Evolutionary conservation across 2,888 invertebrate genomes (phyloP), one percentile per base, ranked within the genome.

Genomic region (Drosophila mercatorum): DNA sequence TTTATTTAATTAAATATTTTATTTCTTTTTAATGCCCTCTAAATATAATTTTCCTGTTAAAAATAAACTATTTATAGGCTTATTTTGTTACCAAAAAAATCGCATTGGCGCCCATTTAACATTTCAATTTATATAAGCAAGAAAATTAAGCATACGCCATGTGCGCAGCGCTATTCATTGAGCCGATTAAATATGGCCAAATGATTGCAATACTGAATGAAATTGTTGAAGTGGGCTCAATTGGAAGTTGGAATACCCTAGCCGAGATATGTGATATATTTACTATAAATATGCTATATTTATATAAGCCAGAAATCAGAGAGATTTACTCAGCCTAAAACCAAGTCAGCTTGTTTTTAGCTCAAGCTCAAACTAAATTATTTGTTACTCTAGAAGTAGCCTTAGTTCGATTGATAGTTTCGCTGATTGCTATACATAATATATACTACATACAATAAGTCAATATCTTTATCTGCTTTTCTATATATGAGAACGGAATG

Each of bases 121-220:
- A 52, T 22, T 53, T 53, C 51, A 53, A 53, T 53, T 53, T 53
- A 53, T 26, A 28, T 38, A n/a, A 28, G 53, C 53, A 53, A 26
- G 22, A 28, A 38, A 40, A 26, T 26, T 43, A 56, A 70, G 41
- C 75, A 80, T 80, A 62, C 77, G 72, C 80, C 76, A 66, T 65
- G 62, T 80, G 77, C 34, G 43, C 51, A 31, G n/a, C 49, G 12
- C 46, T 17, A 62, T 14, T 76, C 59, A 66, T 5, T 51, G 31
- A 76, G 61, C 77, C 58, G 72, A 59, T 76, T 65, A 70, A 76
- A 65, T 56, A 14, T 34, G 41, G 46, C 8, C 57, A 61, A 55
- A 64, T n/a, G 22, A 43, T 60, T 62, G 47, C 56, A 44, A 36
- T 41, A 26, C 28, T 26, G 7, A 66, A 78, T 36, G 53, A 51